These are phyloP conservation scores for Eueremaeus valkanovi DNA, from an alignment of 2,888 invertebrate species.

Conservation along the genomic window DNA sequence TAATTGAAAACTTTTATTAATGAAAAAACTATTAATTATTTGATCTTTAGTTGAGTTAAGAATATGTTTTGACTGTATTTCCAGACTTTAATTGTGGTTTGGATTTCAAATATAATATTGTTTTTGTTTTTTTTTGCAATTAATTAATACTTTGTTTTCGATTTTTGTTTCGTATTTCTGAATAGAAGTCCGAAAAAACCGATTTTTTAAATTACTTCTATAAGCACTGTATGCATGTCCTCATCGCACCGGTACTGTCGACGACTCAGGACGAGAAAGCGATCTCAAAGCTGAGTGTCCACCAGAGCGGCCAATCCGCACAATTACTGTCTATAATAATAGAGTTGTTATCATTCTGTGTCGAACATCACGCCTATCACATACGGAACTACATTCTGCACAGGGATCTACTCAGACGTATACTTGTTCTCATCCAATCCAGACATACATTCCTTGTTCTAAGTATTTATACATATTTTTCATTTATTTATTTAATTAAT, in stretches of 20 bases:
- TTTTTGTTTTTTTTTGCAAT: neutral
- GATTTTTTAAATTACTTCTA: constrained; percentile 99
- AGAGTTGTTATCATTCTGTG: constrained; percentile 94
- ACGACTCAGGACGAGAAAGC: constrained; percentile 66
- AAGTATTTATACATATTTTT: too few species aligned
- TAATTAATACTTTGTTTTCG: neutral
- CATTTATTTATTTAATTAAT: too few species aligned
- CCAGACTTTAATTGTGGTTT: too few species aligned
- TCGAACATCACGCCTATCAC: constrained; percentile 98
- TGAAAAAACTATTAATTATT: too few species aligned
- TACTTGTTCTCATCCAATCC: constrained; percentile 92
- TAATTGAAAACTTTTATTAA: too few species aligned
- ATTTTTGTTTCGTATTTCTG: too few species aligned
- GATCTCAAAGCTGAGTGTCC: neutral
- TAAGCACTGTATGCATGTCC: constrained; percentile 92
- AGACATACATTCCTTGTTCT: constrained; percentile 95
- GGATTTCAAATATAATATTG: too few species aligned
- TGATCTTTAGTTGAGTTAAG: too few species aligned
- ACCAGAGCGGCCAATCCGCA: constrained; percentile 74
- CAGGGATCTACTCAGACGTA: constrained; percentile 90
- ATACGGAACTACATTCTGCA: constrained; percentile 96
- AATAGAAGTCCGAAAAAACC: constrained; percentile 84
- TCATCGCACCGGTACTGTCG: constrained; percentile 91
- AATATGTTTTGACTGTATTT: too few species aligned
- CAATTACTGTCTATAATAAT: constrained; percentile 90